Evolutionary conservation across 2,113 vertebrate genomes (phyloP), one percentile per base, ranked within the genome.

Genomic region (Chaenocephalus aceratus): DNA sequence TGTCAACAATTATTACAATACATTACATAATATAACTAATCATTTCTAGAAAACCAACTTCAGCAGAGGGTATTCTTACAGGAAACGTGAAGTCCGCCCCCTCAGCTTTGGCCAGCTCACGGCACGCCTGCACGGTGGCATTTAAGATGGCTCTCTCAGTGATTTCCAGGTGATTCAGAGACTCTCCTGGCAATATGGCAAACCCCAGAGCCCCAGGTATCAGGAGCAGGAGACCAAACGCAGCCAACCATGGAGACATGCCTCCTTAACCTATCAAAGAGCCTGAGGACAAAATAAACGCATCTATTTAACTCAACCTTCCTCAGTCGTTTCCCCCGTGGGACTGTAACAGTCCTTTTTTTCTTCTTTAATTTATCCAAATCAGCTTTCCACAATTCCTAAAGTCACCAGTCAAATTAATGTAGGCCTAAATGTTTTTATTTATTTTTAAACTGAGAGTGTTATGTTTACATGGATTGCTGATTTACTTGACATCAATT

Each of bases 81-180:
- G 89, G 88, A 26, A 60, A 18, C 2, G 63, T 65, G 52, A 93
- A 92, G 71, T 46, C 78, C 15, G 62, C 77, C 3, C 88, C 90
- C 9, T 87, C 88, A 6, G 26, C 49, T 4, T 58, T 48, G 44
- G 91, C 90, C 30, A 91, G 36, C 0, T 62, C 61, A 0, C 52
- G 86, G 83, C 92, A 93, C 41, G 64, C 83, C 41, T 84, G 72
- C 6, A 89, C 63, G 1, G 87, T 86, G 14, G 46, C 69, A 18
- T 88, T 85, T 7, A 91, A 72, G 15, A 93, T 45, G 0, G 86
- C 92, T 2, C 4, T 48, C 52, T 78, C 52, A 0, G 92, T 93
- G 46, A 93, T 93, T 10, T 89, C 67, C 66, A 14, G 54, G 72
- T 93, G 92, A 69, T 6, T 86, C 44, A 70, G 21, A 16, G 84